Evolutionary conservation across 2,888 invertebrate species (phyloP).

Genomic region (Chrysodeixis includens): DNA sequence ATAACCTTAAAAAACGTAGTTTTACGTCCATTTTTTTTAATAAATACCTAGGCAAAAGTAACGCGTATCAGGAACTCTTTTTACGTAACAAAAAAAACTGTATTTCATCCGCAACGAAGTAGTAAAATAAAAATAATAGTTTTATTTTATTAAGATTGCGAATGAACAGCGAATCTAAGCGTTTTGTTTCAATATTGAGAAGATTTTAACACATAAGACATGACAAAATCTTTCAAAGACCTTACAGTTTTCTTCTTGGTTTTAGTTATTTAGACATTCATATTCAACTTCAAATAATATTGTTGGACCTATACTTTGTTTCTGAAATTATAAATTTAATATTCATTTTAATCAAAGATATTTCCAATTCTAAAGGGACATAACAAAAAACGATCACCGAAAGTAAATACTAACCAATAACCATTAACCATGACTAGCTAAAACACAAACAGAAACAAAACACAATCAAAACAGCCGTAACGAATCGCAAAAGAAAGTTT

Average conservation of each 20-base stretch:
- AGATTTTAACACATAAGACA: no score
- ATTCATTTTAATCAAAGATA: no score
- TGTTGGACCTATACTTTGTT: no score
- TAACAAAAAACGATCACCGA: background rate
- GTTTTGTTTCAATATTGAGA: background rate
- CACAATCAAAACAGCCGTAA: background rate
- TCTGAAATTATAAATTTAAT: no score
- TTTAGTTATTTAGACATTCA: no score
- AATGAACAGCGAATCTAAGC: slow-evolving; percentile 30
- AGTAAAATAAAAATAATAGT: background rate
- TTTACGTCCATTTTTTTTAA: slow-evolving; percentile 31
- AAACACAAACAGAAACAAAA: slow-evolving; percentile 16
- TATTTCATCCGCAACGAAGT: slow-evolving; percentile 8
- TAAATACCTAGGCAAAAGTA: slow-evolving; percentile 30
- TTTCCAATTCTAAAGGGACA: background rate
- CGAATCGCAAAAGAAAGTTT: background rate
- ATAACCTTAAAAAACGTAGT: slow-evolving; percentile 10
- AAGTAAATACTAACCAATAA: background rate
- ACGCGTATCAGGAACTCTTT: slow-evolving; percentile 26
- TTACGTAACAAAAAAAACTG: slow-evolving; percentile 31
- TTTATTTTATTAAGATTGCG: no score
- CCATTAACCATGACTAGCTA: background rate
- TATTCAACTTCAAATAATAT: no score
- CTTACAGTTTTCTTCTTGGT: no score
- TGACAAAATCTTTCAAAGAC: no score